Conservation (phyloP, 2,888 invertebrate genomes). For the Drosophila mimetica region DNA sequence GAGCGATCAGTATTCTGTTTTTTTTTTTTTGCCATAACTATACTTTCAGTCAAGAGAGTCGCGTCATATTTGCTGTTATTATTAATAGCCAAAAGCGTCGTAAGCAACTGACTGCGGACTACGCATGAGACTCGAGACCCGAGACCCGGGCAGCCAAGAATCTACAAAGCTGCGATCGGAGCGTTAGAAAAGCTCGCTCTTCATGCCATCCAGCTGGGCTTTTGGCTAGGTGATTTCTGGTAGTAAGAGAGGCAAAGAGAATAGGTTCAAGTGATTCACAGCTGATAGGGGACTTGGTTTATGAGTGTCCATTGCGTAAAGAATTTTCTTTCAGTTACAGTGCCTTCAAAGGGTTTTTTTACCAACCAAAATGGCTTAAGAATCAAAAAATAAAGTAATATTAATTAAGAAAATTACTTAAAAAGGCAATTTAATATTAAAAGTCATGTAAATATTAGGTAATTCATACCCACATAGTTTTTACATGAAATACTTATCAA, state of each 20-base stretch:
- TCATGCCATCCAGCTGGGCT: slow-evolving; percentile 24
- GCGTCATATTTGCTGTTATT: slow-evolving; percentile 68
- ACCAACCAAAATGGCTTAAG: neutral
- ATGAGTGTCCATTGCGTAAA: slow-evolving; percentile 16
- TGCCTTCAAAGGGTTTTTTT: neutral
- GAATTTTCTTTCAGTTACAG: slow-evolving; percentile 12
- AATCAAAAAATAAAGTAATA: too few relatives aligned
- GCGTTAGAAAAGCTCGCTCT: slow-evolving; percentile 49
- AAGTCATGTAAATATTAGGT: too few relatives aligned
- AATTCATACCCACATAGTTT: too few relatives aligned
- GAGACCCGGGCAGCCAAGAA: slow-evolving; percentile 58
- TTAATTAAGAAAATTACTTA: too few relatives aligned
- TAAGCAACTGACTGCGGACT: slow-evolving; percentile 55
- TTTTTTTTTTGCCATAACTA: slow-evolving; percentile 22
- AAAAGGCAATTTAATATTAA: too few relatives aligned
- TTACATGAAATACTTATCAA: too few relatives aligned
- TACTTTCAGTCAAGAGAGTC: slow-evolving; percentile 41
- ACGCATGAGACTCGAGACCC: slow-evolving; percentile 55
- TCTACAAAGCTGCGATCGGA: slow-evolving; percentile 45
- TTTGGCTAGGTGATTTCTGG: neutral
- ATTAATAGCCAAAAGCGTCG: slow-evolving; percentile 64
- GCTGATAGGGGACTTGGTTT: slow-evolving; percentile 20
- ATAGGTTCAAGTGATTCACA: slow-evolving; percentile 2
- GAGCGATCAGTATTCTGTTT: slow-evolving; percentile 21
- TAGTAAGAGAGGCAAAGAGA: slow-evolving; percentile 23